Evolutionary conservation across 53 echinoderm and acorn worm species (phyloP).

Genomic region (Stichopus horrens): DNA sequence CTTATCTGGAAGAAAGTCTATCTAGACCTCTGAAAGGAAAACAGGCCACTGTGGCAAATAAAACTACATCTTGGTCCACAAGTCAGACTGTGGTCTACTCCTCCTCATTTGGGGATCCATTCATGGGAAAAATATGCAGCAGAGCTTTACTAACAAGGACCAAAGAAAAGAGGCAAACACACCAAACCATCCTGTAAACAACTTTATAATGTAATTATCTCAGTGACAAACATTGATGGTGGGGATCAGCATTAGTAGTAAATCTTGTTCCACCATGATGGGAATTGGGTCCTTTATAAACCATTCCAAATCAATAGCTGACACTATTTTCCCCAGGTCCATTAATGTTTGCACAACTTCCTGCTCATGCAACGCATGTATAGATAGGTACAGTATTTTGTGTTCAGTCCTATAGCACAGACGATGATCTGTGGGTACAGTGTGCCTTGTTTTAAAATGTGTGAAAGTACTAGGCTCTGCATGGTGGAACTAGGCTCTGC

Average conservation of each 20-base stretch:
- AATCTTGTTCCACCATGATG: constrained; percentile 12
- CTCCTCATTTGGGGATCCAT: neutral
- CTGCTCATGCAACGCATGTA: no score
- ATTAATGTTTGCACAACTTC: no score
- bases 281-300: constrained; percentile 22
- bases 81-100: neutral
- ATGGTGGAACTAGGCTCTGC: no score
- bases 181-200: constrained; percentile 31
- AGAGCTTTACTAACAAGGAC: constrained; percentile 36
- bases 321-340: neutral
- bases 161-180: constrained; percentile 28
- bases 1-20: neutral
- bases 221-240: constrained; percentile 30
- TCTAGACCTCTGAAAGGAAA: neutral
- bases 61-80: neutral
- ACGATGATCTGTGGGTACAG: no score
- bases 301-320: neutral
- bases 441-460: no score
- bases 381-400: no score
- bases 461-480: no score
- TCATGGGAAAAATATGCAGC: constrained; percentile 31
- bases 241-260: constrained; percentile 4
- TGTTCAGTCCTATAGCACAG: no score
- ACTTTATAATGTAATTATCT: constrained; percentile 40
- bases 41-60: constrained; percentile 2